Percentiles rank a stretch among this genome's conserved stretches.
Conservation (phyloP, 2,797 vertebrate genomes). For the Melanotaenia nigrans region DNA sequence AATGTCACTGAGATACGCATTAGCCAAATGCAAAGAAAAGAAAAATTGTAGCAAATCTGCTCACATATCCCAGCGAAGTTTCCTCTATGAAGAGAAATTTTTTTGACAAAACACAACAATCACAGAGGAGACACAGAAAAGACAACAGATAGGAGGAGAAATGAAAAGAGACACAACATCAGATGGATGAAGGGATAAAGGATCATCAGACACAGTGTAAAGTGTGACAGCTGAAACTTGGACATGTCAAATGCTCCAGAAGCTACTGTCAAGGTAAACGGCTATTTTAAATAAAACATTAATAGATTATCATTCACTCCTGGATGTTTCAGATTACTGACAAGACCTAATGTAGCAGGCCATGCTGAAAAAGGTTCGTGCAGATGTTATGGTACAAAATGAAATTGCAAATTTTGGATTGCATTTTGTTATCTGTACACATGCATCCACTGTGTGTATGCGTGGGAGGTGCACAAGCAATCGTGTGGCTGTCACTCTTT, state of each 20-base stretch:
- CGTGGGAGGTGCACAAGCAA: constrained; percentile 64
- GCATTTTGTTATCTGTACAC: constrained; percentile 35
- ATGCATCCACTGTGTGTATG: constrained; percentile 49
- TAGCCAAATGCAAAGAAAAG: constrained; percentile 74
- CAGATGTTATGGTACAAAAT: constrained; percentile 8
- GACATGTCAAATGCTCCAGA: constrained; percentile 17
- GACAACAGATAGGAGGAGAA: constrained; percentile 78
- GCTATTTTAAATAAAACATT: not conserved
- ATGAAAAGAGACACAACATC: constrained; percentile 77
- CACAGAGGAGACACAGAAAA: constrained; percentile 72
- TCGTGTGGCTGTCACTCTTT: constrained; percentile 75
- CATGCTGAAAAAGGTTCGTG: not conserved
- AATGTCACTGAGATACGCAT: constrained; percentile 57
- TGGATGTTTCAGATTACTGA: not conserved
- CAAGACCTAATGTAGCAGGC: not conserved
- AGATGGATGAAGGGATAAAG: constrained; percentile 69
- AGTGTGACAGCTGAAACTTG: constrained; percentile 71
- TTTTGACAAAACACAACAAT: constrained; percentile 76
- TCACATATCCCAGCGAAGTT: constrained; percentile 99
- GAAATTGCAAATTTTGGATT: constrained; percentile 19
- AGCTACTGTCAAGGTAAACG: not conserved
- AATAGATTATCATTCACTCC: not conserved
- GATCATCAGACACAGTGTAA: constrained; percentile 59
- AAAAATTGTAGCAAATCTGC: constrained; percentile 83
- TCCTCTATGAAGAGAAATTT: constrained; percentile 89